phyloP scores from a whole-genome alignment of 2,797 vertebrate species.

The Poecilia velifera region DNA sequence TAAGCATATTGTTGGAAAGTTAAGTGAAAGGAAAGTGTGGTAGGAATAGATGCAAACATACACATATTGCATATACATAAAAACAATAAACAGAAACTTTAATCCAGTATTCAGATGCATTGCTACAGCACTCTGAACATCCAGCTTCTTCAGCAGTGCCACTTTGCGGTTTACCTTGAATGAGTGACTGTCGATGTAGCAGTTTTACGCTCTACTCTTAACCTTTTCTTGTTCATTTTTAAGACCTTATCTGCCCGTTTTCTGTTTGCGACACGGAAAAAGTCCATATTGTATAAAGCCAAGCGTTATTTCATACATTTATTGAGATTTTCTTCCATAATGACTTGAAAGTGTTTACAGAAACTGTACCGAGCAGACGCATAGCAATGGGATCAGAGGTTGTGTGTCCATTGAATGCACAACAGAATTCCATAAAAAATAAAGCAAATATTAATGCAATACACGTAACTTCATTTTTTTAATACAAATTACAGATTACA shows the following conservation, averaged over 20 bases:
- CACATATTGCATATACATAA: not conserved
- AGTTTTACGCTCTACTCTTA: not conserved
- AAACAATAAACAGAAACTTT: not conserved
- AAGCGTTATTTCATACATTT: conserved; percentile 75
- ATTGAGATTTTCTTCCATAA: conserved; percentile 77
- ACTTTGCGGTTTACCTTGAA: not conserved
- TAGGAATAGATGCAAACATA: not conserved
- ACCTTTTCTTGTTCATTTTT: not conserved
- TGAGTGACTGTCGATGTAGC: not conserved
- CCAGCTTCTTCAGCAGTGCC: not conserved
- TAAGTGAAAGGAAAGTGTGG: not conserved
- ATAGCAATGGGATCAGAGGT: conserved; percentile 77
- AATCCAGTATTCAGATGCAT: not conserved
- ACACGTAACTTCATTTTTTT: conserved; percentile 66
- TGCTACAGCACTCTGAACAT: not conserved
- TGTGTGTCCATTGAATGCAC: conserved; percentile 78
- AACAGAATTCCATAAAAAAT: conserved; percentile 79
- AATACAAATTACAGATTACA: conserved; percentile 84
- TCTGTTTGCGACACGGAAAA: not conserved
- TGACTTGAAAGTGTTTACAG: conserved; percentile 79
- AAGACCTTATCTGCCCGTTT: not conserved
- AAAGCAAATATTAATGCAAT: conserved; percentile 79
- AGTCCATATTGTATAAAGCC: conserved; percentile 18
- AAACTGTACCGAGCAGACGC: conserved; percentile 77
- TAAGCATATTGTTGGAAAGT: not conserved